A percentile compares a stretch with the other conserved stretches of the same genome.
Conservation (phyloP, 2,113 vertebrate species). For the Misgurnus mizolepis region DNA sequence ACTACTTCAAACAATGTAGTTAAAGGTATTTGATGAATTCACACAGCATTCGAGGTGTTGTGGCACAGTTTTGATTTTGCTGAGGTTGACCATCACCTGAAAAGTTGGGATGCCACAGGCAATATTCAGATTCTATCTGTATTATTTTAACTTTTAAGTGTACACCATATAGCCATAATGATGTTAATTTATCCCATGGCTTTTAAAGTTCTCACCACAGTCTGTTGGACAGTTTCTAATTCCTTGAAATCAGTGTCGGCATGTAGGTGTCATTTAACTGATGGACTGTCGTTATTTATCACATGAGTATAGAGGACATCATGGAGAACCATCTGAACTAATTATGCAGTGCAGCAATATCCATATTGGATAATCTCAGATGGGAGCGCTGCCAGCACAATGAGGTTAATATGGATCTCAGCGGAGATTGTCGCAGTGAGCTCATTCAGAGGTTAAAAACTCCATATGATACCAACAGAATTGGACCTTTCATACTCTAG, state of each 20-base stretch:
- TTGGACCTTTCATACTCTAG: neutral
- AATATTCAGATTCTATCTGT: neutral
- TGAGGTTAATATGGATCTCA: conserved; percentile 7
- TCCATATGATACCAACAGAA: neutral
- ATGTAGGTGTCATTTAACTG: neutral
- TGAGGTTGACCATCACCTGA: no score
- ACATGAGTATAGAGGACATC: conserved; percentile 1
- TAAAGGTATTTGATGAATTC: no score
- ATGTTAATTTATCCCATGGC: conserved; percentile 5
- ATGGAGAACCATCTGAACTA: conserved; percentile 10
- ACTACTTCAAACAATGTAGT: no score
- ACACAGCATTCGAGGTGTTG: no score
- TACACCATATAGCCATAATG: conserved; percentile 2
- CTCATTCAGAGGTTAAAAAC: conserved; percentile 15
- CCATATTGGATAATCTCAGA: conserved; percentile 18
- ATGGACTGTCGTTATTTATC: conserved; percentile 14
- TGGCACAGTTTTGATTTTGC: no score
- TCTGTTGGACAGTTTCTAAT: conserved; percentile 11
- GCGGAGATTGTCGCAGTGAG: neutral
- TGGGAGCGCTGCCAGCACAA: conserved; percentile 11
- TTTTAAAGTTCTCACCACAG: neutral
- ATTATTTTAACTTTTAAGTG: neutral
- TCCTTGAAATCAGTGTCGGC: conserved; percentile 2
- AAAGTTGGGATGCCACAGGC: neutral
- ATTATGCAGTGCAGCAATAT: conserved; percentile 5